A percentile compares a stretch with the other conserved stretches of the same genome.
These are phyloP conservation scores for Mormyrus proboscirostris DNA, from an alignment of 2,797 vertebrate genomes.

Conservation along the genomic window DNA sequence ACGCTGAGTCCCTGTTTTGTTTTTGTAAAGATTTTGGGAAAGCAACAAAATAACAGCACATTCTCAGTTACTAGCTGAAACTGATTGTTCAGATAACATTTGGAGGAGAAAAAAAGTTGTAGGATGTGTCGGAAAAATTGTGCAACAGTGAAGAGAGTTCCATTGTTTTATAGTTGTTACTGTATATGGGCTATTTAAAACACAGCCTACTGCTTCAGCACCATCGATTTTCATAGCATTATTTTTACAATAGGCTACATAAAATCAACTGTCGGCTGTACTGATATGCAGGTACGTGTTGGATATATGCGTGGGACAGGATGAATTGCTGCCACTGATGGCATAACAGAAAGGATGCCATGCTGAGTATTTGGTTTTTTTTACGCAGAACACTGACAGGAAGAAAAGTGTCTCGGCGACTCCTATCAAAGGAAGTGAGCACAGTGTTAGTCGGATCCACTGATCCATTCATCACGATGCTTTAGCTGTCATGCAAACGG, in stretches of 20 bases:
- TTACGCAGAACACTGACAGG: conserved; percentile 11
- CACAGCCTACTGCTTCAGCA: background rate
- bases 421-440: conserved; percentile 33
- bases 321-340: conserved; percentile 5
- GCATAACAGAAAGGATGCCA: background rate
- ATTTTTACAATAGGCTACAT: background rate
- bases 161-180: background rate
- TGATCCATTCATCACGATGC: conserved; percentile 20
- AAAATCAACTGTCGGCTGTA: background rate
- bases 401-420: conserved; percentile 14
- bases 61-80: background rate
- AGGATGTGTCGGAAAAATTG: background rate
- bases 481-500: conserved; percentile 23
- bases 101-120: background rate
- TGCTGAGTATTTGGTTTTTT: conserved; percentile 2
- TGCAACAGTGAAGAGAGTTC: background rate
- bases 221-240: background rate
- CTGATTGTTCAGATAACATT: background rate
- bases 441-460: conserved; percentile 22
- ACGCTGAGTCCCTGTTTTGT: background rate
- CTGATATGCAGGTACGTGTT: background rate
- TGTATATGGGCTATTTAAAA: background rate
- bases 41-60: background rate
- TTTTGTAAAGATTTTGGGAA: background rate
- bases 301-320: background rate